These are phyloP conservation scores for Rhodophaea formosa DNA, from an alignment of 2,888 invertebrate species.

Conservation along the genomic window DNA sequence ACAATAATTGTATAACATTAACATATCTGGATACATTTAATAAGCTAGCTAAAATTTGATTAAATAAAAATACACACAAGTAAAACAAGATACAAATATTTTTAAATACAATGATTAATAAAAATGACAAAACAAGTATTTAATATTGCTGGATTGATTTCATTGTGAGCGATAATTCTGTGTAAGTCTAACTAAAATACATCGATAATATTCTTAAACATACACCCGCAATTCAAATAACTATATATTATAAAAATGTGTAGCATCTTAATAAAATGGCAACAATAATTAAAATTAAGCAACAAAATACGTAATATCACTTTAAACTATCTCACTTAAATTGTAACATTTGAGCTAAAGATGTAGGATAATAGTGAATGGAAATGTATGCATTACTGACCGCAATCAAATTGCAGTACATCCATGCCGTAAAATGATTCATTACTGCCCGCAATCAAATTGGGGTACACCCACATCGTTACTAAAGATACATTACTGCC, in stretches of 20 bases:
- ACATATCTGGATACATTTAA: constrained; percentile 24
- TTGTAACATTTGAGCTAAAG: constrained; percentile 25
- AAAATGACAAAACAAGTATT: too few species aligned
- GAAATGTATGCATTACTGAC: constrained; percentile 21
- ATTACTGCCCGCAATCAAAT: constrained; percentile 6
- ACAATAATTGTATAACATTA: constrained; percentile 36
- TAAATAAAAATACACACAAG: constrained; percentile 1
- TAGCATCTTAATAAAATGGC: constrained; percentile 22
- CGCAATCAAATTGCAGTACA: background rate
- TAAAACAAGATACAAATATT: background rate
- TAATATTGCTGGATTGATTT: too few species aligned
- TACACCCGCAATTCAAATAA: too few species aligned
- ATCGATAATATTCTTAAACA: too few species aligned
- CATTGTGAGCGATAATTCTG: too few species aligned
- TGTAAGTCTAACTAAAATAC: too few species aligned
- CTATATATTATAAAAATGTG: constrained; percentile 9
- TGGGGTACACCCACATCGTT: background rate
- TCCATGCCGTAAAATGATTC: background rate
- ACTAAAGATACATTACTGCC: background rate
- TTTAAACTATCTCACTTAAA: constrained; percentile 24
- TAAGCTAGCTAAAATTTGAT: constrained; percentile 12
- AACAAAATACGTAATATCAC: constrained; percentile 29
- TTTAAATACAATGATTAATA: too few species aligned
- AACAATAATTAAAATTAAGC: constrained; percentile 22
- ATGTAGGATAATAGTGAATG: constrained; percentile 21